phyloP scores from a whole-genome alignment of 92 coral and sea anemone genomes.

The Palythoa grandis region DNA sequence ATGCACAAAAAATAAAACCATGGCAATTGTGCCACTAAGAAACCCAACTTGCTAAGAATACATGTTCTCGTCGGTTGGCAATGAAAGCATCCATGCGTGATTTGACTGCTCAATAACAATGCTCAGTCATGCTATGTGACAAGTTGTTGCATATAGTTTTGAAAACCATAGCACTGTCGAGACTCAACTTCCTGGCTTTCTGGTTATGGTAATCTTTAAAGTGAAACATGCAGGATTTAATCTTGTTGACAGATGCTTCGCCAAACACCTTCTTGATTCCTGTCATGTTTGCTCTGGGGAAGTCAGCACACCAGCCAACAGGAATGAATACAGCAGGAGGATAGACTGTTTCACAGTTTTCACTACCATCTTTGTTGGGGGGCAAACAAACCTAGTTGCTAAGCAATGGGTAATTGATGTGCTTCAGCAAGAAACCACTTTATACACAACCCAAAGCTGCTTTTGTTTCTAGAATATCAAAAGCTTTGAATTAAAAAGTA shows the following conservation, averaged over 20 bases:
- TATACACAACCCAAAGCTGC: too few species aligned
- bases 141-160: constrained; percentile 27
- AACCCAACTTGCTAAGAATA: constrained; percentile 11
- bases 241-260: background rate
- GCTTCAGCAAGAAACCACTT: too few species aligned
- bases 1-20: constrained; percentile 61
- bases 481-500: too few species aligned
- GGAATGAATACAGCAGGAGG: constrained; percentile 18
- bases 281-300: constrained; percentile 18
- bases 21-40: constrained; percentile 21
- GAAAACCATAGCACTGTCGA: constrained; percentile 23
- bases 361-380: too few species aligned
- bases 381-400: too few species aligned
- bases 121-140: constrained; percentile 10
- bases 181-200: constrained; percentile 30
- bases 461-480: too few species aligned
- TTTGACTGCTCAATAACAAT: constrained; percentile 3
- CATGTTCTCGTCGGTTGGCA: background rate
- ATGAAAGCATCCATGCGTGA: background rate
- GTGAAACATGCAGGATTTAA: constrained; percentile 42
- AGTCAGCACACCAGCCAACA: background rate
- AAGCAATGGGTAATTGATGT: too few species aligned
- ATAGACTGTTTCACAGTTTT: too few species aligned
- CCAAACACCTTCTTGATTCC: constrained; percentile 29
- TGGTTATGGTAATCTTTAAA: constrained; percentile 31